phyloP scores from a whole-genome alignment of 2,113 vertebrate genomes.

The Sminthopsis crassicaudata region DNA sequence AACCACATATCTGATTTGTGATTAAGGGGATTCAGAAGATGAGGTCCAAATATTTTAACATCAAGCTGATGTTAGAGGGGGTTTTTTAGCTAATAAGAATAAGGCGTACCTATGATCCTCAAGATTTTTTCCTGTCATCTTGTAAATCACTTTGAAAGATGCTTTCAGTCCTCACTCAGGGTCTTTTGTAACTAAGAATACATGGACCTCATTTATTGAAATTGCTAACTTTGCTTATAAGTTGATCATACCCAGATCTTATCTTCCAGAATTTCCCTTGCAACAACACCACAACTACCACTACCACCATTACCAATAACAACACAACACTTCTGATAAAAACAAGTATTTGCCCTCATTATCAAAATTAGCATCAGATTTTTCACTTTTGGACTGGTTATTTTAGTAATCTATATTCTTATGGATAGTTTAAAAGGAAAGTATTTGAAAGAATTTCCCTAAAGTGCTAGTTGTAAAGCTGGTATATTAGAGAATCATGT shows the following conservation, averaged over 20 bases:
- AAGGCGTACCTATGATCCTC: neutral
- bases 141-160: neutral
- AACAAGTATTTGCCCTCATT: neutral
- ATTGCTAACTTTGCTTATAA: neutral
- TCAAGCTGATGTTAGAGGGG: too few relatives aligned
- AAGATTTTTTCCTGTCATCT: neutral
- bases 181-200: neutral
- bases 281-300: too few relatives aligned
- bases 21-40: neutral
- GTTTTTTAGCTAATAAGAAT: neutral
- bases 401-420: neutral
- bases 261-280: neutral
- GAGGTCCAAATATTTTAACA: neutral
- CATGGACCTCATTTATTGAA: neutral
- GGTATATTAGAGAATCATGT: neutral
- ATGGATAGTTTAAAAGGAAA: neutral
- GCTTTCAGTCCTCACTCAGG: neutral
- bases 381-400: neutral
- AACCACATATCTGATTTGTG: neutral
- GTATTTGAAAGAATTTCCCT: neutral
- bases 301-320: neutral
- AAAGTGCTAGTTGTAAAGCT: neutral
- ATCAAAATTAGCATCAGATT: neutral
- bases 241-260: neutral
- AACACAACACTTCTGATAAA: neutral